Evolutionary conservation across 1,140 invertebrate species (phyloP).

Genomic region (Diabrotica virgifera): DNA sequence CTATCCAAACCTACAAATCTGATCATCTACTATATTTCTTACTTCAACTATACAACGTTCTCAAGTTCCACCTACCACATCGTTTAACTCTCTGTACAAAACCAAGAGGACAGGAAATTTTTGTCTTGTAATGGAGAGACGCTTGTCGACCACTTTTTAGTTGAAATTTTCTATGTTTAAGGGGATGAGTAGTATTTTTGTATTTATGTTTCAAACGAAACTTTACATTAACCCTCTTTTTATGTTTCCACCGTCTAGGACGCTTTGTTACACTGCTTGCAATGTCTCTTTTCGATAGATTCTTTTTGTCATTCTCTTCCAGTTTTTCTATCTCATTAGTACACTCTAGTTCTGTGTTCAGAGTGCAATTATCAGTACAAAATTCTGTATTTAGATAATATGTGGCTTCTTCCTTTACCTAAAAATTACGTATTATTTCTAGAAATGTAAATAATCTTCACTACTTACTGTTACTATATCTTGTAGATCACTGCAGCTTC

Average conservation of each 20-base stretch:
- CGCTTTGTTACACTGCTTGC: conserved; percentile 23
- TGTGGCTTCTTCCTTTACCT: conserved; percentile 36
- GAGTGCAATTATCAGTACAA: conserved; percentile 32
- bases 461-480: conserved; percentile 27
- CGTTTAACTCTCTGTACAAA: conserved; percentile 39
- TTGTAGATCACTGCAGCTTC: conserved; percentile 30
- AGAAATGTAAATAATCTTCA: conserved; percentile 11
- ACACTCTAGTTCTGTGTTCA: conserved; percentile 45
- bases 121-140: conserved; percentile 29
- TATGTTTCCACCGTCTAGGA: conserved; percentile 26
- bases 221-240: conserved; percentile 36
- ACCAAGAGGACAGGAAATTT: conserved; percentile 38
- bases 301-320: conserved; percentile 38
- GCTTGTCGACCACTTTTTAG: conserved; percentile 24
- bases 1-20: no score
- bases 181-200: conserved; percentile 14
- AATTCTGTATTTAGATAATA: conserved; percentile 24
- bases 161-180: conserved; percentile 8
- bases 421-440: conserved; percentile 1
- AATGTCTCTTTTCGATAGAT: conserved; percentile 26
- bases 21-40: no score
- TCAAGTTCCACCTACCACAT: conserved; percentile 37
- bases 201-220: conserved; percentile 34
- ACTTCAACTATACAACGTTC: no score
- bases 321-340: conserved; percentile 27